These are phyloP conservation scores for Ceyx margarethae DNA, from an alignment of 2,113 vertebrate species.

Conservation along the genomic window DNA sequence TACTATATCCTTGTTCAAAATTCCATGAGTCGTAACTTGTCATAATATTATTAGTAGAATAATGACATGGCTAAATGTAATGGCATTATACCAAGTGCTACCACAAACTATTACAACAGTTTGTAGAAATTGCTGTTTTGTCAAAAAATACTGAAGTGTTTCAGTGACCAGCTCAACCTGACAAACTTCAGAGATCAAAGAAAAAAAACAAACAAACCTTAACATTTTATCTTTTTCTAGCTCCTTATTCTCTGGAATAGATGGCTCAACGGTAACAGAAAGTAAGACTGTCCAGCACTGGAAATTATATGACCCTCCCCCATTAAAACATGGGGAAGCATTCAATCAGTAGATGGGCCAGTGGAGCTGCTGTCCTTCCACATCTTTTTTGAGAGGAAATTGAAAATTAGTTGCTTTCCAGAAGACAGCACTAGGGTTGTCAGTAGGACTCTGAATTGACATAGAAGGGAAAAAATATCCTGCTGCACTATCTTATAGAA, in stretches of 20 bases:
- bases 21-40: not conserved
- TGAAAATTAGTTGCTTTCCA: not conserved
- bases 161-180: not conserved
- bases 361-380: not conserved
- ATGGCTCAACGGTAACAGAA: not conserved
- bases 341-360: not conserved
- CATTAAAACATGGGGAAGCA: not conserved
- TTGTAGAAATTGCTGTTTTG: not conserved
- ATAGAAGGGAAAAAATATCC: not conserved
- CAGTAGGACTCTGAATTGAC: not conserved
- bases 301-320: accelerated
- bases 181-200: not conserved
- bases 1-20: not conserved
- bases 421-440: not conserved
- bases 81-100: not conserved
- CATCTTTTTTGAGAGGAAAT: not conserved
- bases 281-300: not conserved
- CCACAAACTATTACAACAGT: not conserved
- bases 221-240: not conserved
- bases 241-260: not conserved
- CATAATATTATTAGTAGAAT: not conserved
- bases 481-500: not conserved
- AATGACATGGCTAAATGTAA: not conserved
- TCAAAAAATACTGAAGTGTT: not conserved
- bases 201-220: not conserved